These are phyloP conservation scores for Porites rus DNA, from an alignment of 92 coral and sea anemone species.

Conservation along the genomic window DNA sequence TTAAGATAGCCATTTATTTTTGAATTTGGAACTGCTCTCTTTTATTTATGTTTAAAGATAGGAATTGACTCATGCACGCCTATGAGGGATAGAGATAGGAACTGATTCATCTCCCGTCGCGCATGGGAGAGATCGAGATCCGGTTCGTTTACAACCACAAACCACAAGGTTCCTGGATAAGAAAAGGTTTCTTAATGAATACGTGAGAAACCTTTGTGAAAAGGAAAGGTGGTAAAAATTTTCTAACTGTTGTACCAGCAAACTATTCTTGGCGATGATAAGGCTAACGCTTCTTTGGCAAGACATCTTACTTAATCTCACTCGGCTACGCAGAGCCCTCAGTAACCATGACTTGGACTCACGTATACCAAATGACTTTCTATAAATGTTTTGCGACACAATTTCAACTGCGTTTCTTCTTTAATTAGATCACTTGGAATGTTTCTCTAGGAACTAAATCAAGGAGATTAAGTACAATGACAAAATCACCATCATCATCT, in stretches of 20 bases:
- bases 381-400: not conserved
- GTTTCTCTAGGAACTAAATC: not conserved
- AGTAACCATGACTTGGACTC: too few relatives aligned
- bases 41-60: not conserved
- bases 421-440: not conserved
- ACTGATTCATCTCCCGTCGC: not conserved
- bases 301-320: too few relatives aligned
- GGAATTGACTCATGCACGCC: not conserved
- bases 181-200: not conserved
- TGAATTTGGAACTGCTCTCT: not conserved
- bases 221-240: not conserved
- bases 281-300: not conserved
- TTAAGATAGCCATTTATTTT: not conserved
- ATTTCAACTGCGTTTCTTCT: not conserved
- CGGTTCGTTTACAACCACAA: slow-evolving; percentile 51
- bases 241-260: not conserved
- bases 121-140: not conserved
- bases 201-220: slow-evolving; percentile 1
- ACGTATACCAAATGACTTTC: too few relatives aligned
- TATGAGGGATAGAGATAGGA: not conserved
- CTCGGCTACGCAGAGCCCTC: too few relatives aligned
- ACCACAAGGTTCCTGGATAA: slow-evolving; percentile 25
- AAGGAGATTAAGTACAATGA: not conserved
- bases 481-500: not conserved
- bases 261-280: not conserved